phyloP scores from a whole-genome alignment of 2,797 vertebrate species.

The Pogoniulus pusillus region DNA sequence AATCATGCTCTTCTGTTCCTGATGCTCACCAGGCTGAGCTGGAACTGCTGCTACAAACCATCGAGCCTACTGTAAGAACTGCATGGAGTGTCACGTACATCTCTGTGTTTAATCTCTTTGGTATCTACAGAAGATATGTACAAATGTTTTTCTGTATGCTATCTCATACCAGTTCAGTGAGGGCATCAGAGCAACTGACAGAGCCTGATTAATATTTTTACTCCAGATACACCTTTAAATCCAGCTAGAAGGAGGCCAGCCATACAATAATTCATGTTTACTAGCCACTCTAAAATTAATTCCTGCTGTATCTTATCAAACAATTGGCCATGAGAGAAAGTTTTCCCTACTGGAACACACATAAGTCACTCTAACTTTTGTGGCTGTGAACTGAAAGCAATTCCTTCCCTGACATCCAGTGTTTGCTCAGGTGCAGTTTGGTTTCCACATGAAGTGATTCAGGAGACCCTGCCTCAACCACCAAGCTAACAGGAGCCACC shows the following conservation, averaged over 20 bases:
- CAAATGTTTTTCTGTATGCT: neutral
- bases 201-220: neutral
- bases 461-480: conserved; percentile 44
- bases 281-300: conserved; percentile 20
- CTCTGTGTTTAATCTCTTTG: neutral
- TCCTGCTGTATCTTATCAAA: conserved; percentile 65
- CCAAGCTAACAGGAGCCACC: conserved; percentile 24
- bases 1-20: neutral
- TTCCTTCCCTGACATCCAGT: conserved; percentile 51
- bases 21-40: neutral
- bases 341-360: conserved; percentile 56
- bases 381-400: conserved; percentile 54
- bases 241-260: neutral
- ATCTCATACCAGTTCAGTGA: neutral
- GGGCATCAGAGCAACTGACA: neutral
- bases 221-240: neutral
- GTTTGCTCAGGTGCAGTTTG: conserved; percentile 75
- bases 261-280: conserved; percentile 15
- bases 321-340: conserved; percentile 38
- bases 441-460: conserved; percentile 61
- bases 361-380: conserved; percentile 61
- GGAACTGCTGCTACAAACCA: neutral
- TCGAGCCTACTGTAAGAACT: neutral
- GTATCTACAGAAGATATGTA: neutral
- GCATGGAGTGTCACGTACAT: neutral